These are phyloP conservation scores for Sesamia inferens DNA, from an alignment of 2,888 invertebrate species.

Conservation along the genomic window DNA sequence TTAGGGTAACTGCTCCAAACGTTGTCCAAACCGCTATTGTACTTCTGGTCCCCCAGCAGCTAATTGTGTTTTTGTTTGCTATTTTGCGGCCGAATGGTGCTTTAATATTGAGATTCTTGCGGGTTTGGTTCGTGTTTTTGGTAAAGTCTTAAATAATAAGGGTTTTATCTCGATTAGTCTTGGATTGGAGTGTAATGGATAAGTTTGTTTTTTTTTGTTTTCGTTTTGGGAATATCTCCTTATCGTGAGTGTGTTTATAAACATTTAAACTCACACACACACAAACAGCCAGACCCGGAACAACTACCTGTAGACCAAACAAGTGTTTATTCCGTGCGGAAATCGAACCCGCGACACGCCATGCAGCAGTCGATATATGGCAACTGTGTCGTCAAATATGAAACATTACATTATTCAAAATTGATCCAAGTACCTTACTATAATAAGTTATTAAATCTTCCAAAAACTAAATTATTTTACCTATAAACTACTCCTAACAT, in stretches of 20 bases:
- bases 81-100: conserved; percentile 77
- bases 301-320: no score
- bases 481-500: background rate
- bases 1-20: conserved; percentile 83
- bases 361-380: no score
- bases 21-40: conserved; percentile 78
- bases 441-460: no score
- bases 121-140: conserved; percentile 44
- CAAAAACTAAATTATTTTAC: no score
- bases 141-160: conserved; percentile 55
- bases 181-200: conserved; percentile 33
- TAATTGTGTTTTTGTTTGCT: conserved; percentile 88
- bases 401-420: no score
- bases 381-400: background rate
- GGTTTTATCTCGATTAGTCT: conserved; percentile 47
- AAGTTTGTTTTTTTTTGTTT: background rate
- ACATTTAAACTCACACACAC: no score
- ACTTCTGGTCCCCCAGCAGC: conserved; percentile 74
- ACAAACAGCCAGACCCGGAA: no score
- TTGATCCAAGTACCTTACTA: no score
- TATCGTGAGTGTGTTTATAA: no score
- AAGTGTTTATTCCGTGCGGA: no score
- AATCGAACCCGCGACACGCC: no score
- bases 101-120: conserved; percentile 69
- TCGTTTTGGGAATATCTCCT: no score